Percentiles rank a stretch among this genome's conserved stretches.
Conservation (phyloP, 2,797 vertebrate genomes). For the Helarctos malayanus region DNA sequence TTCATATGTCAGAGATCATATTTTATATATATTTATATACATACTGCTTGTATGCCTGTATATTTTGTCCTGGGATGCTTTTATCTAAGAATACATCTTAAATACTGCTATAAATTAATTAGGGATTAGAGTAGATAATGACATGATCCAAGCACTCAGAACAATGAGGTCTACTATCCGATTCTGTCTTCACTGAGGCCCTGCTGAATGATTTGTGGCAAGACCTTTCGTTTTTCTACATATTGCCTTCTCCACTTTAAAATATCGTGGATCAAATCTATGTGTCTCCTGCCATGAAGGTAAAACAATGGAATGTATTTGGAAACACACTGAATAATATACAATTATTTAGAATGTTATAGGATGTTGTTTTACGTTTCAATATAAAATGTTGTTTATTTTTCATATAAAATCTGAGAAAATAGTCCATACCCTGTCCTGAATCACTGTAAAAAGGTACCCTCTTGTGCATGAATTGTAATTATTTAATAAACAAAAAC, state of each 20-base stretch:
- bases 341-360: not conserved
- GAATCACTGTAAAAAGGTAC: not conserved
- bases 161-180: not conserved
- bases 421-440: not conserved
- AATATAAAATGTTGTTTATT: not conserved
- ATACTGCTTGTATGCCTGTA: not conserved
- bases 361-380: not conserved
- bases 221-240: not conserved
- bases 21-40: not conserved
- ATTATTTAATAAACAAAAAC: not conserved
- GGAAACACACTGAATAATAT: not conserved
- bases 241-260: not conserved
- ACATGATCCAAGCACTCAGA: not conserved
- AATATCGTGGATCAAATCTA: not conserved
- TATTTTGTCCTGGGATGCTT: not conserved
- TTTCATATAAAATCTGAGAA: constrained; percentile 51
- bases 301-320: constrained; percentile 19
- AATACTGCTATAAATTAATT: not conserved
- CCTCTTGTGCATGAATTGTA: not conserved
- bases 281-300: not conserved
- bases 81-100: not conserved
- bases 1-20: not conserved
- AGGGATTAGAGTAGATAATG: not conserved
- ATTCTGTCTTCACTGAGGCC: not conserved
- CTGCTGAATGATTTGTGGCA: not conserved